phyloP scores from a whole-genome alignment of 2,888 invertebrate genomes.

The Chrysomela aeneicollis region DNA sequence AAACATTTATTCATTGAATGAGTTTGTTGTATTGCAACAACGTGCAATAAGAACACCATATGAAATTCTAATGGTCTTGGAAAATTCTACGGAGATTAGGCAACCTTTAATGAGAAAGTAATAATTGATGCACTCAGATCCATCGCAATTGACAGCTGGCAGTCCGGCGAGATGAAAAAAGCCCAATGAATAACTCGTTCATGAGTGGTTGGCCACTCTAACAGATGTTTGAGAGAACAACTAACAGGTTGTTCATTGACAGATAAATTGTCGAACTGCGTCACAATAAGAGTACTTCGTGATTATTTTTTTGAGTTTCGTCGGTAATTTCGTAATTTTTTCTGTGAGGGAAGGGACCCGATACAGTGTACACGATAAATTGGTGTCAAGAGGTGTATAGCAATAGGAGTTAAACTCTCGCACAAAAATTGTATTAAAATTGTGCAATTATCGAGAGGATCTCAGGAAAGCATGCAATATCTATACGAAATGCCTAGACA shows the following conservation, averaged over 20 bases:
- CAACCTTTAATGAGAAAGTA: conserved; percentile 10
- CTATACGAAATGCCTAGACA: no score
- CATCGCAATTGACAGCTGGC: conserved; percentile 25
- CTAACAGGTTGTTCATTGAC: conserved; percentile 23
- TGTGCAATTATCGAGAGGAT: no score
- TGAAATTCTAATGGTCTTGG: neutral
- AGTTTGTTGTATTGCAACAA: neutral
- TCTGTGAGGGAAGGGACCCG: neutral
- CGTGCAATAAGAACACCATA: neutral
- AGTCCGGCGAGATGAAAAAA: conserved; percentile 19
- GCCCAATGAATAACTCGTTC: conserved; percentile 18
- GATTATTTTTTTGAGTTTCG: neutral
- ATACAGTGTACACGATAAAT: neutral
- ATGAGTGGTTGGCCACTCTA: conserved; percentile 23
- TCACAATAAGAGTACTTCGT: neutral
- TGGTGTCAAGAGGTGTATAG: neutral
- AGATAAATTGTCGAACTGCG: conserved; percentile 11
- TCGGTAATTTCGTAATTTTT: conserved; percentile 1
- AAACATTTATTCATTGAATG: neutral
- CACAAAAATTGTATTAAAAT: no score
- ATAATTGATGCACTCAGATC: conserved; percentile 27
- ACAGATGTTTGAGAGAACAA: conserved; percentile 28
- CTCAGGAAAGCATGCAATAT: no score
- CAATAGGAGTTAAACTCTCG: neutral
- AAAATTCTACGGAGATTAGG: neutral